Conservation (phyloP, 2,888 invertebrate species). For the Trachelus iudaicus region DNA sequence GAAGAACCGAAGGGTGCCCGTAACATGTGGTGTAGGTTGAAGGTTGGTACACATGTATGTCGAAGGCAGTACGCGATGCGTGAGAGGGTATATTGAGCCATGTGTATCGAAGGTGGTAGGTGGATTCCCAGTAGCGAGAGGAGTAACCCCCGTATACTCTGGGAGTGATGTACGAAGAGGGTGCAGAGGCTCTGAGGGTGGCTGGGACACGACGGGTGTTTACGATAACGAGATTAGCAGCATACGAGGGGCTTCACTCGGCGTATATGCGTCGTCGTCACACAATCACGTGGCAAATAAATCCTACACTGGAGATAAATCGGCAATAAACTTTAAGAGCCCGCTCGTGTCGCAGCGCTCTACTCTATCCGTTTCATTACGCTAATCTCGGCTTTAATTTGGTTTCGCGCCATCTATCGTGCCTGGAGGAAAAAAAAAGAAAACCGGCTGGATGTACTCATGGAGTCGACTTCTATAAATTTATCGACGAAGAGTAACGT, state of each 20-base stretch:
- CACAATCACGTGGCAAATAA: constrained; percentile 34
- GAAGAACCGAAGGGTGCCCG: not conserved
- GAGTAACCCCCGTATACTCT: not conserved
- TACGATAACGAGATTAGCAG: constrained; percentile 57
- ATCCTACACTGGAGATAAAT: constrained; percentile 35
- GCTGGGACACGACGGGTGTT: constrained; percentile 44
- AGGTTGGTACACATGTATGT: not conserved
- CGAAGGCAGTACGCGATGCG: not conserved
- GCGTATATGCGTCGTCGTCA: constrained; percentile 19
- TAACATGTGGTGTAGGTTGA: not conserved
- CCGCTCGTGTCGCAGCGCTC: not conserved
- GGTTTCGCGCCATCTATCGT: constrained; percentile 11
- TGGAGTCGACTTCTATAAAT: not conserved
- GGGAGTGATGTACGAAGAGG: not conserved
- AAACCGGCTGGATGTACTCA: not conserved
- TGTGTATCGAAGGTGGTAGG: not conserved
- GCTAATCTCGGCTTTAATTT: constrained; percentile 30
- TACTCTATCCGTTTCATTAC: constrained; percentile 1
- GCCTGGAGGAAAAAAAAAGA: not conserved
- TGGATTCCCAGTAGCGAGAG: not conserved
- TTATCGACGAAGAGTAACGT: no score
- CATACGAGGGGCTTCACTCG: constrained; percentile 43
- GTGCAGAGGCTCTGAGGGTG: not conserved
- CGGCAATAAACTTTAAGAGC: constrained; percentile 26
- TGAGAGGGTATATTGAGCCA: not conserved